Percentiles rank a stretch among this genome's conserved stretches.
Evolutionary conservation across 2,888 invertebrate genomes (phyloP).

Genomic region (Busseola fusca): DNA sequence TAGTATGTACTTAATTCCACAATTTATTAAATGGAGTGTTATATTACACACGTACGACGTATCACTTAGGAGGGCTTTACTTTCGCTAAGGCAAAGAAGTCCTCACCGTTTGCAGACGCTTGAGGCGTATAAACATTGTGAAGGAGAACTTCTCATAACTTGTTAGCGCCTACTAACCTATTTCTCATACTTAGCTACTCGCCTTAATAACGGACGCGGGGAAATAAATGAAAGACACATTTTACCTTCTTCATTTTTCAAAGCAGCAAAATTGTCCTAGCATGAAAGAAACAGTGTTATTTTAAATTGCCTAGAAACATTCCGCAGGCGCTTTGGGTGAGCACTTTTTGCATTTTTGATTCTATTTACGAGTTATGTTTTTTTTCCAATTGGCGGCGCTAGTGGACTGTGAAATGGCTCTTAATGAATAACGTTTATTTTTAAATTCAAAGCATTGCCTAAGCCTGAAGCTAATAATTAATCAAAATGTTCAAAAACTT

Average conservation of each 20-base stretch:
- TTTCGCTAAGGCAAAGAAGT: slow-evolving; percentile 10
- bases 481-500: no score
- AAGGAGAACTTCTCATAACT: slow-evolving; percentile 46
- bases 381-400: no score
- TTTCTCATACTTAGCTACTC: slow-evolving; percentile 50
- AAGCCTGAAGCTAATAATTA: no score
- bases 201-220: slow-evolving; percentile 38
- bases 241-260: slow-evolving; percentile 36
- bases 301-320: not conserved
- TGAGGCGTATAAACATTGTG: slow-evolving; percentile 51
- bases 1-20: not conserved
- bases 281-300: not conserved
- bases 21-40: slow-evolving; percentile 22
- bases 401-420: no score
- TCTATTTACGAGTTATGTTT: no score
- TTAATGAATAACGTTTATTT: no score
- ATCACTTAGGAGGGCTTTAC: slow-evolving; percentile 4
- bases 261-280: slow-evolving; percentile 15
- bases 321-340: not conserved
- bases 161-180: slow-evolving; percentile 56
- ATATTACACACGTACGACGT: slow-evolving; percentile 6
- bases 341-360: no score
- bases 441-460: no score
- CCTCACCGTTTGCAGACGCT: slow-evolving; percentile 39
- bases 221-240: slow-evolving; percentile 39